A percentile compares a stretch with the other conserved stretches of the same genome.
Evolutionary conservation across 2,888 invertebrate species (phyloP).

Genomic region (Eulithis testata): DNA sequence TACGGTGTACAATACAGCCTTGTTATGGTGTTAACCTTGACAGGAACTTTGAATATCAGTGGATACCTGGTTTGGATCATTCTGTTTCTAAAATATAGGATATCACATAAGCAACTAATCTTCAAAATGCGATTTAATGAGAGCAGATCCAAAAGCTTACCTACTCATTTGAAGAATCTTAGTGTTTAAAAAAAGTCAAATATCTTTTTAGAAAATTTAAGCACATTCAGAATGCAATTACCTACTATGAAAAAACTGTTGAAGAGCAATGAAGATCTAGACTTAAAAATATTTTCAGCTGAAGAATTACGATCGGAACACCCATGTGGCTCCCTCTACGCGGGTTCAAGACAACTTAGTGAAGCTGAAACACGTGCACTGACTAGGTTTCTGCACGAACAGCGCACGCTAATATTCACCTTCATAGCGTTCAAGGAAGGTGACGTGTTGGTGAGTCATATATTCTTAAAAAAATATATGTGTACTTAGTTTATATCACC

Average conservation of each 20-base stretch:
- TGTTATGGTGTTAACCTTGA: slow-evolving; percentile 78
- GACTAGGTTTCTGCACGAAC: slow-evolving; percentile 62
- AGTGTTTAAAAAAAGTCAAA: too few species aligned
- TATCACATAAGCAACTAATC: not conserved
- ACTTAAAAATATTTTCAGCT: slow-evolving; percentile 49
- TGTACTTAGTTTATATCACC: not conserved
- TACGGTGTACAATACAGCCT: slow-evolving; percentile 66
- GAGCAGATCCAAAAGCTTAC: too few species aligned
- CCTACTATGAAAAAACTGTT: not conserved
- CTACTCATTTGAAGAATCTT: too few species aligned
- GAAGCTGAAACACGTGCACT: slow-evolving; percentile 71
- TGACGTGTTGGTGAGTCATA: slow-evolving; percentile 64
- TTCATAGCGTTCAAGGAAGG: slow-evolving; percentile 79
- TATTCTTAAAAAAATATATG: not conserved
- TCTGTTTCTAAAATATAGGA: not conserved
- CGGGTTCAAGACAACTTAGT: slow-evolving; percentile 73
- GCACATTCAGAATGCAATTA: not conserved
- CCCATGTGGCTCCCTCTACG: slow-evolving; percentile 69
- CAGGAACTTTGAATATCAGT: slow-evolving; percentile 79
- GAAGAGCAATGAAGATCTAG: not conserved
- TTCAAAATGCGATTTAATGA: too few species aligned
- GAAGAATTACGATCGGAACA: slow-evolving; percentile 71
- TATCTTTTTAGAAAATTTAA: not conserved
- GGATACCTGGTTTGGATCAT: slow-evolving; percentile 69
- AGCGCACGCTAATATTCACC: slow-evolving; percentile 54